Conservation (phyloP, 2,113 vertebrate species). For the Urocynchramus pylzowi region DNA sequence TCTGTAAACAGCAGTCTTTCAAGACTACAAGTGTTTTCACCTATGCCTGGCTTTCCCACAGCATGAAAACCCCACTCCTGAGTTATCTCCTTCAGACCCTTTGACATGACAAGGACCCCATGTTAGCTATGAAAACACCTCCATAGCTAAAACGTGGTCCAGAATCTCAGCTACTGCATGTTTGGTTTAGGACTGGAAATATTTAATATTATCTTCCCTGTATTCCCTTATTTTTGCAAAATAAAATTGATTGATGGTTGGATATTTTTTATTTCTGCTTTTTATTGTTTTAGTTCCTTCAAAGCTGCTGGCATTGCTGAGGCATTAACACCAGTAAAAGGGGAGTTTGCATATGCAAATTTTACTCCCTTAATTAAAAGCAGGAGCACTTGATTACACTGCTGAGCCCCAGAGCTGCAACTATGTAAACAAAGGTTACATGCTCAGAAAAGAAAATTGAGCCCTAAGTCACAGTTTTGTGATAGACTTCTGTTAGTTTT, state of each 20-base stretch:
- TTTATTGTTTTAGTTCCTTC: not conserved
- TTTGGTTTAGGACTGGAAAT: not conserved
- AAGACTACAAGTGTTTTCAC: not conserved
- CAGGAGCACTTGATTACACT: slow-evolving; percentile 24
- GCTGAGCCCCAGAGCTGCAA: slow-evolving; percentile 15
- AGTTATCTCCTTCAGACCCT: not conserved
- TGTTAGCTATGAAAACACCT: not conserved
- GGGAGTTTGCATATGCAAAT: slow-evolving; percentile 18
- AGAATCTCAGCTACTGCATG: not conserved
- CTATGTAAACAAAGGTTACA: slow-evolving; percentile 39
- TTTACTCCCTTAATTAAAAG: slow-evolving; percentile 49
- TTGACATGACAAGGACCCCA: not conserved
- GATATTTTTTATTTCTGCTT: not conserved
- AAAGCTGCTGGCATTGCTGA: not conserved
- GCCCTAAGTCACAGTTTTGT: not conserved
- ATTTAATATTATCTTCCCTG: not conserved
- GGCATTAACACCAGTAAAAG: not conserved
- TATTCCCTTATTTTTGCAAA: not conserved
- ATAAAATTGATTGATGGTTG: not conserved
- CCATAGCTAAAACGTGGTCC: not conserved
- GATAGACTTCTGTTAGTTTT: not conserved
- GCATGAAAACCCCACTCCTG: not conserved
- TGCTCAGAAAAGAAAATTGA: slow-evolving; percentile 14
- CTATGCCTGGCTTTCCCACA: not conserved
- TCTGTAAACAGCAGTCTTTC: not conserved